A percentile compares a stretch with the other conserved stretches of the same genome.
phyloP scores from a whole-genome alignment of 2,113 vertebrate species.

The Larimichthys polyactis region DNA sequence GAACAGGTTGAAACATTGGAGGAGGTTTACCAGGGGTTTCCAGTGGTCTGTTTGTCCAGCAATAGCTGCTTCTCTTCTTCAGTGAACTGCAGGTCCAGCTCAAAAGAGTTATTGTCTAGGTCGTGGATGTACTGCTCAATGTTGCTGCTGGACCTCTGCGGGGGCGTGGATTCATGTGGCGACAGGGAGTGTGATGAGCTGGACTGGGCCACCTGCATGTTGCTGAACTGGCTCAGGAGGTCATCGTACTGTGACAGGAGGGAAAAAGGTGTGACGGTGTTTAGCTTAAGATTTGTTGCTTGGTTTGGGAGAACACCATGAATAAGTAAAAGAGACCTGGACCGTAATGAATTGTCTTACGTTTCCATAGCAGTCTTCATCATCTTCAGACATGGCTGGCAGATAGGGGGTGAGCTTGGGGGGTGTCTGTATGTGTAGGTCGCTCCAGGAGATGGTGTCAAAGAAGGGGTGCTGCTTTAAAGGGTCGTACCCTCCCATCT shows the following conservation, averaged over 20 bases:
- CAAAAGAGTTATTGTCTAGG: conserved; percentile 97
- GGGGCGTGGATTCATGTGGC: conserved; percentile 82
- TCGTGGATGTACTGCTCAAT: conserved; percentile 99
- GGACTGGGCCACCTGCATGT: conserved; percentile 95
- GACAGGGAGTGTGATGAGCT: conserved; percentile 90
- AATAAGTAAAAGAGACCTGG: not conserved
- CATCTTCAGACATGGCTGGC: conserved; percentile 98
- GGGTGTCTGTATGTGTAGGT: conserved; percentile 93
- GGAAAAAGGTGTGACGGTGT: not conserved
- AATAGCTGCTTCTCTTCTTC: conserved; percentile 95
- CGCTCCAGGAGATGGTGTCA: conserved; percentile 92
- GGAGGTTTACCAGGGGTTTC: conserved; percentile 93
- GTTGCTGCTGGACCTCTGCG: conserved; percentile 92
- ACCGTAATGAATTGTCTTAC: conserved; percentile 78
- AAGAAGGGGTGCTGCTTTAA: conserved; percentile 96
- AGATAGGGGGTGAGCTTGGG: conserved; percentile 97
- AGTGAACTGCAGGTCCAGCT: conserved; percentile 97
- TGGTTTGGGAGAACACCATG: not conserved
- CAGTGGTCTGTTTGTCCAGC: conserved; percentile 94
- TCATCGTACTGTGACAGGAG: conserved; percentile 92
- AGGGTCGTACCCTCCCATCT: conserved; percentile 93
- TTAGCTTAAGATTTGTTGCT: not conserved
- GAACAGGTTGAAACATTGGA: not conserved
- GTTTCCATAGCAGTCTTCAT: conserved; percentile 99
- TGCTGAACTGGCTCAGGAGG: conserved; percentile 98